These are phyloP conservation scores for Tridacna gigas DNA, from an alignment of 2,888 invertebrate species.

Conservation along the genomic window DNA sequence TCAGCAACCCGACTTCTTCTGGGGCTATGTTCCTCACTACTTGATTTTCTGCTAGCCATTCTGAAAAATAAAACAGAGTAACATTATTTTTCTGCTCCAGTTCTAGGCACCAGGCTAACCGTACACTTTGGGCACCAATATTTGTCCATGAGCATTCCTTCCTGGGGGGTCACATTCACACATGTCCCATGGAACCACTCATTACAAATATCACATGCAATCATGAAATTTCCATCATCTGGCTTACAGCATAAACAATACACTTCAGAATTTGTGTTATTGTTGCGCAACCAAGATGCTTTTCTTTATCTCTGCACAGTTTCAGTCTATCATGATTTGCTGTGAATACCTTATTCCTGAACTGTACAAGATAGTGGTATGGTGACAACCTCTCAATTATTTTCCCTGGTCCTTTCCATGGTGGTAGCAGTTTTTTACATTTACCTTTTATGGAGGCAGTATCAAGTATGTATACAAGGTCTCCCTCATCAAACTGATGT, in stretches of 20 bases:
- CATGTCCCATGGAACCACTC: slow-evolving; percentile 9
- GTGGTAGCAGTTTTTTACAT: too few species aligned
- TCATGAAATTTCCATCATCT: too few species aligned
- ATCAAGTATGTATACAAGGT: too few species aligned
- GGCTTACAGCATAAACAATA: slow-evolving; percentile 1
- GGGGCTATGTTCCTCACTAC: neutral
- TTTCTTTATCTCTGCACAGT: slow-evolving; percentile 2
- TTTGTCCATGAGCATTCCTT: too few species aligned
- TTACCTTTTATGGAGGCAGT: too few species aligned
- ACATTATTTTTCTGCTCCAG: neutral
- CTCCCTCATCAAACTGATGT: too few species aligned
- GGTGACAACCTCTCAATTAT: neutral
- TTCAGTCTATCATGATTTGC: slow-evolving; percentile 12
- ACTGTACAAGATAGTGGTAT: neutral
- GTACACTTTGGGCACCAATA: too few species aligned
- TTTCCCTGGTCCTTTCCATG: neutral
- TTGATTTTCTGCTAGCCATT: too few species aligned
- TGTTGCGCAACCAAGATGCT: neutral
- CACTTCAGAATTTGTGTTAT: neutral
- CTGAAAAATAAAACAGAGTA: neutral
- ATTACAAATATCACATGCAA: too few species aligned
- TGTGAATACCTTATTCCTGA: neutral
- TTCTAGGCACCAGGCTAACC: too few species aligned
- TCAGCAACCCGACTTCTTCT: neutral
- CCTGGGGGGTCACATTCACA: neutral